phyloP scores from a whole-genome alignment of 2,888 invertebrate genomes.

The Lasioglossum morio region DNA sequence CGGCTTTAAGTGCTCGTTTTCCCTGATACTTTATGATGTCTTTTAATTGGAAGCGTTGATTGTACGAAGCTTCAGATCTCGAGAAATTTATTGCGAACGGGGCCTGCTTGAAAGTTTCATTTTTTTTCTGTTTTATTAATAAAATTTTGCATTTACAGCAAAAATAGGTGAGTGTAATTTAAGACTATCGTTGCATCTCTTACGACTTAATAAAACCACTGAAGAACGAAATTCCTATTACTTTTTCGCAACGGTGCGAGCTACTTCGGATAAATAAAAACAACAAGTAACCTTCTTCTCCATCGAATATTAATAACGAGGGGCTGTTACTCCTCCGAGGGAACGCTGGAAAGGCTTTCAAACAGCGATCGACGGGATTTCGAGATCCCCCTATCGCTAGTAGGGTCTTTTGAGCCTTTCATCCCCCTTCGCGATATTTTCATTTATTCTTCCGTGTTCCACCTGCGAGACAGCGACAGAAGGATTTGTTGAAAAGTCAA shows the following conservation, averaged over 20 bases:
- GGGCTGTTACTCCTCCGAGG: not conserved
- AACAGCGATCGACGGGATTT: conserved; percentile 1
- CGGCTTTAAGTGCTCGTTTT: not conserved
- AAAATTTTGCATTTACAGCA: no score
- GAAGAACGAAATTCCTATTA: no score
- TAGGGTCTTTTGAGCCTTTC: not conserved
- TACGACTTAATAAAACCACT: no score
- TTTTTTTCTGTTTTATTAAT: not conserved
- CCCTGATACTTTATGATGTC: not conserved
- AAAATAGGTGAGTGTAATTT: no score
- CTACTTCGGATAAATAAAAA: not conserved
- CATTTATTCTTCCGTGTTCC: conserved; percentile 9
- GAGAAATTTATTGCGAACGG: not conserved
- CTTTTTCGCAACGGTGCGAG: not conserved
- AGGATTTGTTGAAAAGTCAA: conserved; percentile 34
- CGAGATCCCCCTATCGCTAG: not conserved
- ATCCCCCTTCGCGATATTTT: conserved; percentile 1
- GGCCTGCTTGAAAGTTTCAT: not conserved
- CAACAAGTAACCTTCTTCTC: not conserved
- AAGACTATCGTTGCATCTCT: no score
- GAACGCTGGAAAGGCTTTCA: not conserved
- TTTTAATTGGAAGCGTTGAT: not conserved
- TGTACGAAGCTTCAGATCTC: not conserved
- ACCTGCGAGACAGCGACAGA: not conserved
- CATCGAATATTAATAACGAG: not conserved